Base-by-base conservation (phyloP, 2,797 vertebrate species). In the Notoglanidium macrostoma region DNA sequence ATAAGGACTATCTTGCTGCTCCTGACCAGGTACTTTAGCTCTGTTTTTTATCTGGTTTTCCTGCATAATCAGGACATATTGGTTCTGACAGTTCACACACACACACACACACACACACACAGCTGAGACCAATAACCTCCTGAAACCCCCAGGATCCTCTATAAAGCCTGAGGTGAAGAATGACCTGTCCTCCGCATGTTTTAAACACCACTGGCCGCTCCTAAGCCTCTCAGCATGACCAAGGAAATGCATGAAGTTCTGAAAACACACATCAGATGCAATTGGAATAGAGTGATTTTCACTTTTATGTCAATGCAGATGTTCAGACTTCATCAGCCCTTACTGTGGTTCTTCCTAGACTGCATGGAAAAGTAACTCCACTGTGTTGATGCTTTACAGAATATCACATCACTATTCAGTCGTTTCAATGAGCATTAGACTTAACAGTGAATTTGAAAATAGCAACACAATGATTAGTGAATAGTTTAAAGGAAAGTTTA, bases 161-260 rank as follows among this genome's bases (percentile, higher is more conserved):
- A 51, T 79, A 40, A 77, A 70, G 76, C 67, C 72, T 63, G 82
- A 87, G 57, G 40, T 46, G 54, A 32, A 35, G 29, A 35, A 29
- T 85, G 68, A 44, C 9, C 65, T 84, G 49, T 63, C 49, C 67
- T 86, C 5, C 54, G 51, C 76, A 72, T 89, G 89, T 81, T 86
- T 29, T 81, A 86, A 81, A 63, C 74, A 89, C 89, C 40, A 83
- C 59, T 85, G 55, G 35, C 67, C 55, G 46, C 83, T 76, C 72
- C 77, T 40, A 85, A 81, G 46, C 44, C 85, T 86, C 68, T 55
- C 51, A 10, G 26, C 83, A 68, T 29, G 10, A 61, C 46, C 70
- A 68, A 70, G 84, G 46, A 73, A 84, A 77, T 1, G 26, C 15
- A 68, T 72, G 59, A 77, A 19, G 23, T 72, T 82, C 15, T 83